Evolutionary conservation across 1,140 invertebrate species (phyloP), one percentile per base, ranked within the genome.

Genomic region (Frieseomelitta varia): DNA sequence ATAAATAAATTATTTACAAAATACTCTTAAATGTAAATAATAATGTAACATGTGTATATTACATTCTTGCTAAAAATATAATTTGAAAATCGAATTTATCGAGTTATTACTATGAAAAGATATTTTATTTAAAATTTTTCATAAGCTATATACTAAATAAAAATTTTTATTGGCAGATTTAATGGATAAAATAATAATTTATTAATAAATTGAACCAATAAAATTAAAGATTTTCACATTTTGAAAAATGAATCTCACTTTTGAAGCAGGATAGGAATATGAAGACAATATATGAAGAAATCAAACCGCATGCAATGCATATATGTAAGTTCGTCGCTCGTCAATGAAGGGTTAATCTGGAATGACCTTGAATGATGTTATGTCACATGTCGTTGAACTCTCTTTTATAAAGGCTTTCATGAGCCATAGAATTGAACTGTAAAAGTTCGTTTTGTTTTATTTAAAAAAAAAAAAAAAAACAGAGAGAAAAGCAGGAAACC

Each of bases 321-420:
- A 67, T 67, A 34, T 67, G 10, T 67, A 34, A 21, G 17, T 34
- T 30, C 65, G 30, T 67, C 19, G 30, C 65, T 67, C 17, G 30
- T 34, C 65, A 34, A 10, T 67, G 65, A 67, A 67, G 30, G 65
- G 19, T 67, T 67, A n/a, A 47, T 71, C 24, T 72, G 10, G 3
- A 51, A 51, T 72, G 39, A 72, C 39, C 39, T 72, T 72, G 71
- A 72, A 47, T 27, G 8, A 19, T 24, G 39, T 72, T 72, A 27
- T 71, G 68, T 51, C 39, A 72, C 10, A 10, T 72, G 71, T 72
- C 47, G 24, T 51, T 72, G 39, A 72, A 72, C 71, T 51, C 39
- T 11, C 53, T n/a, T 27, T 39, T 1, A 71, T n/a, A 39, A 71
- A 51, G 15, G n/a, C 47, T 72, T 72, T 53, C 10, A 27, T 2